A percentile compares a stretch with the other conserved stretches of the same genome.
phyloP scores from a whole-genome alignment of 1,140 invertebrate genomes.

The fruit fly (Drosophila melanogaster) region Release_6_plus_ISO1_MT NT_033779.5:8504501-8505000 shows the following conservation, averaged over 20 bases:
- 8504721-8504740: constrained; percentile 47
- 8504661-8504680: constrained; percentile 70
- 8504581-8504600: constrained; percentile 15
- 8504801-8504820: constrained; percentile 46
- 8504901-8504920: not conserved
- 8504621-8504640: constrained; percentile 29
- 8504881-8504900: constrained; percentile 5
- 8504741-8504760: constrained; percentile 34
- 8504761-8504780: constrained; percentile 58
- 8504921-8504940: not conserved
- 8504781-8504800: constrained; percentile 35
- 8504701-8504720: constrained; percentile 36
- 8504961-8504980: not conserved
- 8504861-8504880: constrained; percentile 32
- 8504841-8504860: constrained; percentile 42
- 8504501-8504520: constrained; percentile 19
- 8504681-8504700: constrained; percentile 58
- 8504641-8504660: not conserved
- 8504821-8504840: constrained; percentile 1
- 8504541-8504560: constrained; percentile 43
- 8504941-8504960: not conserved
- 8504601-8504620: constrained; percentile 21
- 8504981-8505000: too few species aligned
- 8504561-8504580: constrained; percentile 14
- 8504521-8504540: constrained; percentile 59